Conservation (phyloP, 2,888 invertebrate genomes). For the Gymnosoma rotundatum region DNA sequence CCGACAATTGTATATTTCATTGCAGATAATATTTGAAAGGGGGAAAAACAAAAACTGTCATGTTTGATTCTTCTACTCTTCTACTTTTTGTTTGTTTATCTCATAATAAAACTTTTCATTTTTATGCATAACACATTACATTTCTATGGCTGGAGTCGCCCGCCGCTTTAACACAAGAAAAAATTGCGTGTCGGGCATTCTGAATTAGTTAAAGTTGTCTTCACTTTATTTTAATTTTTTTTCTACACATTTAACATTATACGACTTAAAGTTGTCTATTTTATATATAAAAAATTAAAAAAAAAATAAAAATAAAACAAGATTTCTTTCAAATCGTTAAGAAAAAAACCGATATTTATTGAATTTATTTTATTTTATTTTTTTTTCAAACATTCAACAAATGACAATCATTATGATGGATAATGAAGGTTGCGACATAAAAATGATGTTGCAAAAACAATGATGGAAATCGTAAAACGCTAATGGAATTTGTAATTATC, state of each 20-base stretch:
- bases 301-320: not conserved
- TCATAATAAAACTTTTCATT: constrained; percentile 40
- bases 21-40: not conserved
- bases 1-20: constrained; percentile 5
- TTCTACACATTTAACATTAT: constrained; percentile 17
- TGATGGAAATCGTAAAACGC: constrained; percentile 32
- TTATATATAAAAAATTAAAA: no score
- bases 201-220: constrained; percentile 53
- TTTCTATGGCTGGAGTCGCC: constrained; percentile 52
- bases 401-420: constrained; percentile 68
- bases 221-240: not conserved
- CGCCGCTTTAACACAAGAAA: constrained; percentile 39
- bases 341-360: constrained; percentile 53
- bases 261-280: constrained; percentile 2
- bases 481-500: constrained; percentile 53
- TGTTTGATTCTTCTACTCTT: constrained; percentile 50
- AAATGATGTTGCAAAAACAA: constrained; percentile 6
- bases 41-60: constrained; percentile 38
- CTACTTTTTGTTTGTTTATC: not conserved
- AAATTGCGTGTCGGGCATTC: constrained; percentile 70
- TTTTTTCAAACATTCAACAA: constrained; percentile 58
- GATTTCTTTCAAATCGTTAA: constrained; percentile 25
- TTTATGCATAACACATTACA: constrained; percentile 64
- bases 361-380: not conserved
- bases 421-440: constrained; percentile 46